These are phyloP conservation scores for Drosophila arawakana DNA, from an alignment of 1,140 invertebrate genomes.

Conservation along the genomic window DNA sequence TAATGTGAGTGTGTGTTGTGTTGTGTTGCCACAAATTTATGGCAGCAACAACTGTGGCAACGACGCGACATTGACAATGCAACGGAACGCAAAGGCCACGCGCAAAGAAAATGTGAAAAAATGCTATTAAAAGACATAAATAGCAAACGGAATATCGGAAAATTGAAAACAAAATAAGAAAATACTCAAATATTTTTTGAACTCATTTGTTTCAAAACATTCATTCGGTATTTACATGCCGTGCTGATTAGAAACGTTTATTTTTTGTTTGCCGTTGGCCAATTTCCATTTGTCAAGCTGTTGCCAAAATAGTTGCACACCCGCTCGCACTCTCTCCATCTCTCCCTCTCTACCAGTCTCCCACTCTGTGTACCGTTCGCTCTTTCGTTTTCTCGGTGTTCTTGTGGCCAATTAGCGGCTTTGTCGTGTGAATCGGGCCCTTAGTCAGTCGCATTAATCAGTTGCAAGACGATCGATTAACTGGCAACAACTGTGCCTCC, in stretches of 20 bases:
- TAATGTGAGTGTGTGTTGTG: background rate
- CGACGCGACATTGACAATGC: conserved; percentile 44
- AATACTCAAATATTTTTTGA: background rate
- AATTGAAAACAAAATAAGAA: conserved; percentile 26
- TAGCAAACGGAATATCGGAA: conserved; percentile 5
- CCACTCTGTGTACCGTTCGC: background rate
- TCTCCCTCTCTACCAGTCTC: conserved; percentile 22
- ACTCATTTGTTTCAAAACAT: background rate
- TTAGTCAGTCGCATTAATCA: conserved; percentile 74
- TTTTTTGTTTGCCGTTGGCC: conserved; percentile 31
- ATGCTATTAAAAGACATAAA: conserved; percentile 39
- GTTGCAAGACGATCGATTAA: conserved; percentile 84
- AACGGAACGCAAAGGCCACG: conserved; percentile 24
- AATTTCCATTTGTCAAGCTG: conserved; percentile 32
- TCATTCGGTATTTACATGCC: conserved; percentile 49
- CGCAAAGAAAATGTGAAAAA: conserved; percentile 6
- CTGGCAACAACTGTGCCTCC: conserved; percentile 65
- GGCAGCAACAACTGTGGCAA: conserved; percentile 52
- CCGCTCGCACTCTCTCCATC: conserved; percentile 4
- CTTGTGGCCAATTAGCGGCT: conserved; percentile 62
- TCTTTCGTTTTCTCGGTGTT: background rate
- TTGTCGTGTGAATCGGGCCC: conserved; percentile 57
- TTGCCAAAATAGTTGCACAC: conserved; percentile 54
- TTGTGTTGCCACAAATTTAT: conserved; percentile 61
- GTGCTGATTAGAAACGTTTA: conserved; percentile 48